These are phyloP conservation scores for Sternotherus odoratus DNA, from an alignment of 2,797 vertebrate species.

Conservation along the genomic window DNA sequence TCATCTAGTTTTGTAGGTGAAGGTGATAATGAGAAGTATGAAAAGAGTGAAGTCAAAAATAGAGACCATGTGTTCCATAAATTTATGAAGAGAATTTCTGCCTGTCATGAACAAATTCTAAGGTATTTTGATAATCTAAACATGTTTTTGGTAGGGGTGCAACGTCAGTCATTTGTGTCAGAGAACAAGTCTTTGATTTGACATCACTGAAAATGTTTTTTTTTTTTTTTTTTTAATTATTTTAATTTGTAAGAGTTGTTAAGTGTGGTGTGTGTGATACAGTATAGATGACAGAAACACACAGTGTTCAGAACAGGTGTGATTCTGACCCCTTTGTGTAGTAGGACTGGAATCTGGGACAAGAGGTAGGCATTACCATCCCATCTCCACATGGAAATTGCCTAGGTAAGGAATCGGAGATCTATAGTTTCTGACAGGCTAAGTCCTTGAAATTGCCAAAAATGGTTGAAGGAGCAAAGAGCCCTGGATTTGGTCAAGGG, in stretches of 20 bases:
- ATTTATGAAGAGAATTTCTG: conserved; percentile 92
- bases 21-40: conserved; percentile 87
- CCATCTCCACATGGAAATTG: too few relatives aligned
- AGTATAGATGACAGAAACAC: background rate
- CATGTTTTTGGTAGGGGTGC: background rate
- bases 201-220: background rate
- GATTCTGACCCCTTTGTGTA: background rate
- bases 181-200: background rate
- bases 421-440: too few relatives aligned
- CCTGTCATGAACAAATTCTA: conserved; percentile 91
- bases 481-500: background rate
- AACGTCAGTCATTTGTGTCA: background rate
- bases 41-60: conserved; percentile 85
- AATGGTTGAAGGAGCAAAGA: background rate
- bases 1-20: conserved; percentile 68
- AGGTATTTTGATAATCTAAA: conserved; percentile 73
- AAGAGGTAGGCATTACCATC: too few relatives aligned
- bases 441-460: too few relatives aligned
- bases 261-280: background rate
- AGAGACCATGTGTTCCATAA: conserved; percentile 87
- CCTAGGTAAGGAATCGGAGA: too few relatives aligned
- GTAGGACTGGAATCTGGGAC: too few relatives aligned
- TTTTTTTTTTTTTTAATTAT: background rate
- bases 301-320: background rate
- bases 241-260: background rate